A percentile compares a stretch with the other conserved stretches of the same genome.
phyloP scores from a whole-genome alignment of 2,888 invertebrate species.

The Pristionchus arcanus region DNA sequence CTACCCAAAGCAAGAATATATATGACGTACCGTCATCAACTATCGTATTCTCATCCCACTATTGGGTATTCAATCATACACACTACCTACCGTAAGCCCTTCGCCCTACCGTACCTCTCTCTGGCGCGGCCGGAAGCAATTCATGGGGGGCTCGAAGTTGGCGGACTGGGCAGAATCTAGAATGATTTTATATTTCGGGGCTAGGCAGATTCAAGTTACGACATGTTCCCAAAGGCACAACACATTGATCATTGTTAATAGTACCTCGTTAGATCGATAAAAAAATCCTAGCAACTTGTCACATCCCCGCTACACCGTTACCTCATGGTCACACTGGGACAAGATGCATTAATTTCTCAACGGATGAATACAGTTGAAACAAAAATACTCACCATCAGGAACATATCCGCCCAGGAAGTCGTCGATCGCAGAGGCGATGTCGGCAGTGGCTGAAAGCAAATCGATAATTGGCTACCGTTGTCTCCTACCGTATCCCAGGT shows the following conservation, averaged over 20 bases:
- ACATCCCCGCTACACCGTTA: background rate
- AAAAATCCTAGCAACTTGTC: background rate
- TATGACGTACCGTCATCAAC: background rate
- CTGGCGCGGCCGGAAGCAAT: background rate
- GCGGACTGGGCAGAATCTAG: background rate
- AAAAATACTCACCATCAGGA: background rate
- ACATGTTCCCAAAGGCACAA: background rate
- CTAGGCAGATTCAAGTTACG: background rate
- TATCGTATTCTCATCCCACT: background rate
- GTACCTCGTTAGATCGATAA: background rate
- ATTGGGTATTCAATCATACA: background rate
- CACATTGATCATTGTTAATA: background rate
- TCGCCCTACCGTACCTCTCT: background rate
- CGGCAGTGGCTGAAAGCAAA: background rate
- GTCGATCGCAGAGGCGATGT: conserved; percentile 37
- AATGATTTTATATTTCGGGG: background rate
- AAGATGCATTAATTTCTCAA: too few species aligned
- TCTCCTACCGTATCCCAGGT: background rate
- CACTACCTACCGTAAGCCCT: background rate
- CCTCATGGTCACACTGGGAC: background rate
- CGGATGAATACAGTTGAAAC: background rate
- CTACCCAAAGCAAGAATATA: background rate
- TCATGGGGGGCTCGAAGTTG: background rate
- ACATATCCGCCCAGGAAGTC: conserved; percentile 37
- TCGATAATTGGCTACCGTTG: background rate